A percentile compares a stretch with the other conserved stretches of the same genome.
phyloP scores from a whole-genome alignment of 2,888 invertebrate species.

The Graphium colonna region DNA sequence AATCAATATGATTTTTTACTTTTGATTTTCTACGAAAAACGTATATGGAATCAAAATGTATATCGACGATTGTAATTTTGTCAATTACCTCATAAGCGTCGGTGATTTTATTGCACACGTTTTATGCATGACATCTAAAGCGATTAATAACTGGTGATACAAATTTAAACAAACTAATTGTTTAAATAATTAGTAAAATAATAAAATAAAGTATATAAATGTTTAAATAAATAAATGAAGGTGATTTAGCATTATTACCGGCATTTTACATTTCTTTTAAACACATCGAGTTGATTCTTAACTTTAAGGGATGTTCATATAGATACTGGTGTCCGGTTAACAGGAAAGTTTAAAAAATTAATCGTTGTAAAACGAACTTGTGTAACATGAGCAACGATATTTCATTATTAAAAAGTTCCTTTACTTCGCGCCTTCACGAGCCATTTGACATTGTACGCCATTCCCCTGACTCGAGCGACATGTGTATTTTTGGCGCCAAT shows the following conservation, averaged over 20 bases:
- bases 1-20: too few relatives aligned
- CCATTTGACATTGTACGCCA: conserved; percentile 56
- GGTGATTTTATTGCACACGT: too few relatives aligned
- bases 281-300: background rate
- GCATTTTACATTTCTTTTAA: background rate
- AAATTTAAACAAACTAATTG: too few relatives aligned
- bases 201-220: background rate
- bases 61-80: too few relatives aligned
- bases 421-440: conserved; percentile 59
- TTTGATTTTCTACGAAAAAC: too few relatives aligned
- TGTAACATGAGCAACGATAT: conserved; percentile 38
- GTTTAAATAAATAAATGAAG: background rate
- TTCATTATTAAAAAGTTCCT: conserved; percentile 42
- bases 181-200: too few relatives aligned
- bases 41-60: too few relatives aligned
- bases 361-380: conserved; percentile 47
- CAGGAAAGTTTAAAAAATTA: conserved; percentile 35
- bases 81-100: too few relatives aligned
- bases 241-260: background rate
- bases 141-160: too few relatives aligned
- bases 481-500: conserved; percentile 58
- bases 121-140: too few relatives aligned
- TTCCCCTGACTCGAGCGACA: conserved; percentile 37
- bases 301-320: background rate
- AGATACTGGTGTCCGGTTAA: background rate